phyloP scores from a whole-genome alignment of 1,140 invertebrate species.

The Leptinotarsa texana region DNA sequence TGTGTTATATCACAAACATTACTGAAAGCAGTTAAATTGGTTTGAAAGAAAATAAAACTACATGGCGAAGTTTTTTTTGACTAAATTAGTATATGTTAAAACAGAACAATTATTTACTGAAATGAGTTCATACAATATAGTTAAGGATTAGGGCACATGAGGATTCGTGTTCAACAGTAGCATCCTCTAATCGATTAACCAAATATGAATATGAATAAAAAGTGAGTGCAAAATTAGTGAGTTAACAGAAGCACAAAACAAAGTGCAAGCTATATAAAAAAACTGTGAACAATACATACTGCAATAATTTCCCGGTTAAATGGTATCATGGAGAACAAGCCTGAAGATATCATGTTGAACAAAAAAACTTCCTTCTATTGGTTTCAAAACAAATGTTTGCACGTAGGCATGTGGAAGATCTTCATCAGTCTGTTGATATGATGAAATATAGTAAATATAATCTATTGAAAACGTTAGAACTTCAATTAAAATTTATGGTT shows the following conservation, averaged over 20 bases:
- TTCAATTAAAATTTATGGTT: too few relatives aligned
- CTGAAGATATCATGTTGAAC: slow-evolving; percentile 91
- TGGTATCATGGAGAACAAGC: slow-evolving; percentile 79
- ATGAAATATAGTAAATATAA: slow-evolving; percentile 11
- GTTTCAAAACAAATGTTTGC: slow-evolving; percentile 90
- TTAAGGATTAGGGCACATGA: too few relatives aligned
- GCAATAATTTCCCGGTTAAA: slow-evolving; percentile 41
- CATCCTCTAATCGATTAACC: too few relatives aligned
- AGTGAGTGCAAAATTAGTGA: neutral
- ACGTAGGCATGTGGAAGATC: slow-evolving; percentile 89
- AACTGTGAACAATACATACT: slow-evolving; percentile 33
- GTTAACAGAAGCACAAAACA: neutral
- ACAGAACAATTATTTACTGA: too few relatives aligned
- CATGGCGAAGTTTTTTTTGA: too few relatives aligned
- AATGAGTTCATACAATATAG: too few relatives aligned
- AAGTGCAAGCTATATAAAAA: neutral
- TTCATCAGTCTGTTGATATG: slow-evolving; percentile 75
- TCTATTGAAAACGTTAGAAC: too few relatives aligned
- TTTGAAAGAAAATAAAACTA: too few relatives aligned
- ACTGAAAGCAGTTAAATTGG: too few relatives aligned
- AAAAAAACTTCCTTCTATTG: slow-evolving; percentile 82
- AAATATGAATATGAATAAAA: neutral
- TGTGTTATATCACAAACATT: too few relatives aligned
- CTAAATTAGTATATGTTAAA: too few relatives aligned
- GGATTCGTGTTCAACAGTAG: too few relatives aligned